Conservation (phyloP, 2,113 vertebrate species). For the Poecilia latipinna region DNA sequence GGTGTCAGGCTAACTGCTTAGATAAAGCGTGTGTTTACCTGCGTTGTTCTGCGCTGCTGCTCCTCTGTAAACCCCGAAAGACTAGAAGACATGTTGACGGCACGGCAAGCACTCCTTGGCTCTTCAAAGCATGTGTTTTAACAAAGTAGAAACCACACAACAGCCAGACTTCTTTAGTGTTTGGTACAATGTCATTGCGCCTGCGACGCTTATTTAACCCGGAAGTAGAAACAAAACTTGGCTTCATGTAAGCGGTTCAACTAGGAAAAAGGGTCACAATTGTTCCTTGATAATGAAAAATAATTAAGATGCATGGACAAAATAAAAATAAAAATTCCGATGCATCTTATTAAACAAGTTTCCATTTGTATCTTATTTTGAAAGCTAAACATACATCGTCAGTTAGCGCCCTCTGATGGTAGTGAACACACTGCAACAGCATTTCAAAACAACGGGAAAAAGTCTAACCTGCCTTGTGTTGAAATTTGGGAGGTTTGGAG, state of each 20-base stretch:
- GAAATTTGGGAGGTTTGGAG: too few relatives aligned
- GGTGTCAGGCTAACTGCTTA: slow-evolving; percentile 39
- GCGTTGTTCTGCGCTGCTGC: slow-evolving; percentile 8
- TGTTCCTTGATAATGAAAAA: background rate
- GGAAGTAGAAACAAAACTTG: slow-evolving; percentile 49
- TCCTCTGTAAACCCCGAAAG: slow-evolving; percentile 44
- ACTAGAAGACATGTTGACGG: slow-evolving; percentile 57
- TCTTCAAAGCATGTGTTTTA: slow-evolving; percentile 26
- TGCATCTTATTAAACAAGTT: accelerated
- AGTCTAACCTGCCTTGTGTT: too few relatives aligned
- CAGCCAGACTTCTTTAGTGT: background rate
- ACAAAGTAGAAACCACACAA: background rate
- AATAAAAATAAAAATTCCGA: background rate
- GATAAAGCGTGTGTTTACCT: slow-evolving; percentile 43
- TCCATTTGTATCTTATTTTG: slow-evolving; percentile 43
- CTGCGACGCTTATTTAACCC: slow-evolving; percentile 36
- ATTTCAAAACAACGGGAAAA: too few relatives aligned
- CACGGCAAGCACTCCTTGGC: background rate
- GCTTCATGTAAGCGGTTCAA: background rate
- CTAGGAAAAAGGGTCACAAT: background rate
- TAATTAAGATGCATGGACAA: background rate
- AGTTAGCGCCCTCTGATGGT: background rate
- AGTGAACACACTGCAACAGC: too few relatives aligned
- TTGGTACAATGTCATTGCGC: slow-evolving; percentile 65
- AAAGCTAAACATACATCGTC: background rate